Evolutionary conservation across 2,888 invertebrate species (phyloP), one percentile per base, ranked within the genome.

Genomic region (Choreutis nemorana): DNA sequence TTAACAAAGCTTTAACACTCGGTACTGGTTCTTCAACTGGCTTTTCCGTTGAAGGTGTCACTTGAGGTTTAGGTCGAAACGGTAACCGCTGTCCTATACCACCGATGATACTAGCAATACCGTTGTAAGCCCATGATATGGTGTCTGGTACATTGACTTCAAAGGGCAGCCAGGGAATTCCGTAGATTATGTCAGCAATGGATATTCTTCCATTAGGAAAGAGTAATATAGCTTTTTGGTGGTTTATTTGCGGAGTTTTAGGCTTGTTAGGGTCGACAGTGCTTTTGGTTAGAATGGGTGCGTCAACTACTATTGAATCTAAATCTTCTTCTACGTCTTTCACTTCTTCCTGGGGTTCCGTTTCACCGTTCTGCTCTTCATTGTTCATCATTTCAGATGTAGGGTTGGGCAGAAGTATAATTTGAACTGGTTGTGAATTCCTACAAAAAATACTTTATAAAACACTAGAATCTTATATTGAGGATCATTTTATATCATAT

Each of bases 91-190:
- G 62, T 2, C 70, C 66, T 9, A 71, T 59, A 5, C 58, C 59
- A 7, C 64, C 52, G 23, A 75, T 53, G 0, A 68, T 58, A 23
- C 58, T 41, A 1, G 60, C 42, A 26, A 78, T 63, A 3, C 61
- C 61, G 37, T 67, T 57, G 30, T 61, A 63, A 3, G 59, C 63
- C 72, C 71, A 73, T 0, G 63, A 53, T 29, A 85, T 61, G 0
- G 80, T 61, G 40, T 86, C 84, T 2, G 86, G 85, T 0, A 86
- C 81, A 46, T 86, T 86, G 2, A 87, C 57, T 57, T 86, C 83
- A 29, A 86, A 62, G 0, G 86, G 86, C 11, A 86, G 57, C 48
- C 82, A 83, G 0, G 82, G 81, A 13, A 82, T 73, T 3, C 60
- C 54, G 9, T 77, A 71, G 32, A 85, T 82, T 27, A 83, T 55